Base-by-base conservation (phyloP, 2,888 invertebrate genomes). In the Amiota minor region DNA sequence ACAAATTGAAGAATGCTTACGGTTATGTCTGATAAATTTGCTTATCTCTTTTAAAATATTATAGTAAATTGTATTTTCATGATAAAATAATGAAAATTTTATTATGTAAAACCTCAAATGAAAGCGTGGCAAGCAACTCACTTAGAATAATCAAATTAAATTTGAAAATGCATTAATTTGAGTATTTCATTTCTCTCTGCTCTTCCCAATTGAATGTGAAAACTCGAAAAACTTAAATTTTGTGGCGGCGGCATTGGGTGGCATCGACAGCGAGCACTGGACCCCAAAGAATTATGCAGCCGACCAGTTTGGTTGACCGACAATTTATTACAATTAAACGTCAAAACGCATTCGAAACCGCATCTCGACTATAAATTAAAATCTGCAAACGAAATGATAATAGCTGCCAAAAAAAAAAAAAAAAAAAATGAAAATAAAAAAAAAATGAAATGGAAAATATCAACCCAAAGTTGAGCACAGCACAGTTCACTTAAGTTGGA, bases 261-360 rank as follows among this genome's bases (percentile, higher is more conserved):
- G 35, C 35, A 35, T 35, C 2, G 35, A 35, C 35, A 35, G 35
- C 2, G 35, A 35, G 35, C 6, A 46, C 71, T 50, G 61, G 16
- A 74, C 4, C 35, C 72, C 71, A 78, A 81, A 75, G 64, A 62
- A 62, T 62, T 47, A 65, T 65, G 65, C 65, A 23, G 16, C 75
- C 75, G 65, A 12, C 75, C 75, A 74, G 69, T 64, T 46, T 74
- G 81, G 74, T 79, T 81, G 84, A 78, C 86, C 84, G 77, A 81
- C 81, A 86, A 83, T 83, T 83, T 83, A 83, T 83, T 86, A 84
- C 83, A 83, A 83, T 84, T 84, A 68, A 23, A 85, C 85, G 85
- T 85, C 86, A 85, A 82, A 83, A 84, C 79, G 77, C 84, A 83
- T 86, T 85, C 81, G 79, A 77, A 83, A 80, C 76, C 76, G 76